Percentiles rank a stretch among this genome's conserved stretches.
These are phyloP conservation scores for Cryptocheilus praepositus DNA, from an alignment of 2,888 invertebrate species.

Conservation along the genomic window DNA sequence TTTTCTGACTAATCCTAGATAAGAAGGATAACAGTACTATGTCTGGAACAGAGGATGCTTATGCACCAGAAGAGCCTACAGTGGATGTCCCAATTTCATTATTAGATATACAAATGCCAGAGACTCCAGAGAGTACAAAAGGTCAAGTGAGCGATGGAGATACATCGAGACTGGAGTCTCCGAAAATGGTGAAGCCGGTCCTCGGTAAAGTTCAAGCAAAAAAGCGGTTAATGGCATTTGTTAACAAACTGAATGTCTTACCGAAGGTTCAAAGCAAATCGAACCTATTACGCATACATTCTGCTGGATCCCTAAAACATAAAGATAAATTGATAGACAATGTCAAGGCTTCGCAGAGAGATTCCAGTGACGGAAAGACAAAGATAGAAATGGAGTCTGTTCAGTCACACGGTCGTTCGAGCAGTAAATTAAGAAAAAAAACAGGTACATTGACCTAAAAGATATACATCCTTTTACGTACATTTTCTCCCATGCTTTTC, in stretches of 20 bases:
- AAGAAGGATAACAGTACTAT: constrained; percentile 30
- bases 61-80: constrained; percentile 49
- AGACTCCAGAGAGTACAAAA: constrained; percentile 64
- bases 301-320: constrained; percentile 29
- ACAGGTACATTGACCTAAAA: constrained; percentile 35
- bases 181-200: constrained; percentile 68
- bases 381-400: constrained; percentile 43
- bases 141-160: constrained; percentile 57
- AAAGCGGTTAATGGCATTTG: constrained; percentile 73
- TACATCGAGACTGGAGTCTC: constrained; percentile 60
- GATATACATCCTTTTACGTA: neutral
- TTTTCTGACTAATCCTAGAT: constrained; percentile 13
- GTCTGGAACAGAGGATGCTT: constrained; percentile 45
- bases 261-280: constrained; percentile 57
- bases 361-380: constrained; percentile 45
- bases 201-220: constrained; percentile 72
- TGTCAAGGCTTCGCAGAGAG: constrained; percentile 32
- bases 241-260: constrained; percentile 66
- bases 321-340: constrained; percentile 31
- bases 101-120: constrained; percentile 61
- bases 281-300: constrained; percentile 26
- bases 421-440: constrained; percentile 46
- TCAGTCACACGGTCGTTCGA: constrained; percentile 29
- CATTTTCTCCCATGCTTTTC: neutral
- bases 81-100: constrained; percentile 47